Evolutionary conservation across 2,113 vertebrate genomes (phyloP), one percentile per base, ranked within the genome.

Genomic region (Percina caprodes): DNA sequence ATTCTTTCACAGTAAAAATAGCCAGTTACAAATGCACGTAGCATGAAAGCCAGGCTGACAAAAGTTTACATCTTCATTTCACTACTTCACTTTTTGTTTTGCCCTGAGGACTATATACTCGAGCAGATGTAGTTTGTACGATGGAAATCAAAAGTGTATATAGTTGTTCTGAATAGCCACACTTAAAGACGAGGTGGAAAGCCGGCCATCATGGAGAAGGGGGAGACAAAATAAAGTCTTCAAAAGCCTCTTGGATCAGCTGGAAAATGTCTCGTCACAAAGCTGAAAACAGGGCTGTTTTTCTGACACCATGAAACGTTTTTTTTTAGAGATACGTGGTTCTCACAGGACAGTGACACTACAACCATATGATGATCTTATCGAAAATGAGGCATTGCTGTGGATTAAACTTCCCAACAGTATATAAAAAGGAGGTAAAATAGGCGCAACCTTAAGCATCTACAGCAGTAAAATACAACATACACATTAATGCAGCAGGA

Each of bases 1-100:
- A 61, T 23, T 51, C 58, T 71, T 76, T 76, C 15, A 26, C 18
- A 2, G 67, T 21, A 81, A 86, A 86, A 89, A 89, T 83, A 80
- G 55, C 35, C 23, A n/a, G 51, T 69, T 68, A 59, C 52, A 74
- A 66, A 75, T 66, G 69, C 59, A 48, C 56, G 69, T 35, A 39
- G 35, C 35, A 39, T 39, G 35, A 72, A 60, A 74, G 42, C 39
- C 65, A 30, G 2, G 13, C 61, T 60, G 69, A 81, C 39, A 39
- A 54, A 56, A 19, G 30, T 76, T 79, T 49, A 82, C 59, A 19
- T 68, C 71, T 74, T 79, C 55, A 45, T 73, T 45, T 78, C 72
- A 79, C 45, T n/a, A 69, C 11, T 23, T 61, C 45, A 39, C 35
- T 8, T 9, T 39, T 39, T 35, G 7, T 39, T 8, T 39, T 39